A percentile compares a stretch with the other conserved stretches of the same genome.
Conservation (phyloP, 2,888 invertebrate genomes). For the Allolobophora icterica region DNA sequence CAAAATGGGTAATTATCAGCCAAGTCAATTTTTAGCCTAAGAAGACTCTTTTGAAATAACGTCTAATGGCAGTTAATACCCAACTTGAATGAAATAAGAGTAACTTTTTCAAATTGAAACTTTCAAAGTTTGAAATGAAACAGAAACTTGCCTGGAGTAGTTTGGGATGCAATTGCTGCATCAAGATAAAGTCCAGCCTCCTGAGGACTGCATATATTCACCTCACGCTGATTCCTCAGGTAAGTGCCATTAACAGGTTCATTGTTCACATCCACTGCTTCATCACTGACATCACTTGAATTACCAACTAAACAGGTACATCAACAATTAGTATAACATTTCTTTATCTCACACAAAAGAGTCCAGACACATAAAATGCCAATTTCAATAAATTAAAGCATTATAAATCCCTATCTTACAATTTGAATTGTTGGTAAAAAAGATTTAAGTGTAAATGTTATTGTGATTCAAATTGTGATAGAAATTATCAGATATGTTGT, state of each 20-base stretch:
- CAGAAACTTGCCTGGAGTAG: constrained; percentile 51
- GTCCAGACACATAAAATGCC: no score
- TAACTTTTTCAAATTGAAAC: not conserved
- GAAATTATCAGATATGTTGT: no score
- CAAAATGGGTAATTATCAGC: not conserved
- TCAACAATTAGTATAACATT: no score
- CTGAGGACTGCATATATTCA: constrained; percentile 91
- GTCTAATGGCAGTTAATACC: no score
- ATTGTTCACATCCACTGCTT: constrained; percentile 88
- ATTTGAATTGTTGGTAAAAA: not conserved
- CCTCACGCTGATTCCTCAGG: constrained; percentile 86
- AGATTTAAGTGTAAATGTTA: not conserved
- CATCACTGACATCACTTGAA: constrained; percentile 70
- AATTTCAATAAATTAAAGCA: not conserved
- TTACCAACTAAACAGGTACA: not conserved
- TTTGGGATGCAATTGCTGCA: constrained; percentile 78
- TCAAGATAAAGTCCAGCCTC: constrained; percentile 94
- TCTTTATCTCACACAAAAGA: not conserved
- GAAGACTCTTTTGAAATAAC: no score
- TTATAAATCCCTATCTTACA: not conserved
- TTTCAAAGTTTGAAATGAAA: not conserved
- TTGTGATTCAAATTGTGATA: no score
- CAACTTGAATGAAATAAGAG: not conserved
- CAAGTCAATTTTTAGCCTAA: not conserved
- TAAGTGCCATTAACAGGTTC: constrained; percentile 88